Conservation (phyloP, 2,113 vertebrate species). For the Centropus unirufus region DNA sequence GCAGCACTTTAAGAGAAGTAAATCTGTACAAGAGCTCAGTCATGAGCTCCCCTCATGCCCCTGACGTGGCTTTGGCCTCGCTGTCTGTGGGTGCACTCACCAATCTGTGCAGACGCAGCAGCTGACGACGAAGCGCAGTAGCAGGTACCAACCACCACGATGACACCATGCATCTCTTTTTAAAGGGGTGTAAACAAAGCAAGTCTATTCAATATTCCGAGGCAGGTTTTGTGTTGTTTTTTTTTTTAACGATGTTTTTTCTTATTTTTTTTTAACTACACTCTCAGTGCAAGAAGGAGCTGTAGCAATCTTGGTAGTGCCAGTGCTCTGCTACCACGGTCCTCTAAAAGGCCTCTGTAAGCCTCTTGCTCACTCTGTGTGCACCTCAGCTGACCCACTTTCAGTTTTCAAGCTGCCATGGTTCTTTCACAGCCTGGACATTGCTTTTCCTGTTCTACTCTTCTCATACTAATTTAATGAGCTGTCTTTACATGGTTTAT, state of each 20-base stretch:
- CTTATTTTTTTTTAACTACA: background rate
- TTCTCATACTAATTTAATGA: background rate
- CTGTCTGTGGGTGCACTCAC: background rate
- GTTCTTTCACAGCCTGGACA: background rate
- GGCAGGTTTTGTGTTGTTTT: no score
- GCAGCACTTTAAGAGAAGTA: background rate
- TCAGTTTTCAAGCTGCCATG: background rate
- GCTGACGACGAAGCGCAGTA: accelerated
- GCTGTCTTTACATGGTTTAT: background rate
- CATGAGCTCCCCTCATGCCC: background rate
- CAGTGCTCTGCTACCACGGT: background rate
- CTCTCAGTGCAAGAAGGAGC: background rate
- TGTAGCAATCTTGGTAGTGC: background rate
- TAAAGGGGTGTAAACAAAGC: background rate
- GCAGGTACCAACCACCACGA: background rate
- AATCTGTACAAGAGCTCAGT: background rate
- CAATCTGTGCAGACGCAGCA: background rate
- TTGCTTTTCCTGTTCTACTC: background rate
- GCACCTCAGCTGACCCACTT: background rate
- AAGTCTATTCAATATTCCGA: background rate
- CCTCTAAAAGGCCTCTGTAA: background rate
- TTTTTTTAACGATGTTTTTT: background rate
- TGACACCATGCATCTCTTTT: background rate
- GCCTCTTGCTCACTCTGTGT: background rate
- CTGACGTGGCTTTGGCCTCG: background rate